Percentiles rank a stretch among this genome's conserved stretches.
Evolutionary conservation across 2,888 invertebrate genomes (phyloP).

Genomic region (Troglohyphantes excavatus): DNA sequence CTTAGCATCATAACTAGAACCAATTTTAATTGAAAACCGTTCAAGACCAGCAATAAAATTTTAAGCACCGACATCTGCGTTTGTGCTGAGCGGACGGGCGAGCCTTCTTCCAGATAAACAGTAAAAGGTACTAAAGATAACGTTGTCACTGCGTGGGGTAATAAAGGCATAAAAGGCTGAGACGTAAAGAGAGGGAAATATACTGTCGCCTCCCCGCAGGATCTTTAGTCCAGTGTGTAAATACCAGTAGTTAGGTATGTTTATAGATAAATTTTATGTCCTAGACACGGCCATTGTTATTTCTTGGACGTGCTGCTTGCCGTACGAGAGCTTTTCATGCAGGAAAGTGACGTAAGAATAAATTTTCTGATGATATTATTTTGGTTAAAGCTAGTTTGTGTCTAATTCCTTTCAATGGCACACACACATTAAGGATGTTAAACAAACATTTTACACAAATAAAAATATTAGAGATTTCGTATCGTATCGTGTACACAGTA

Average conservation of each 20-base stretch:
- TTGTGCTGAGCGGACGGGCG: constrained; percentile 17
- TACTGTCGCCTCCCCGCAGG: constrained; percentile 5
- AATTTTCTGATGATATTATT: too few species aligned
- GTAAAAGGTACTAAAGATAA: constrained; percentile 72
- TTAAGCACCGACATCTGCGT: constrained; percentile 61
- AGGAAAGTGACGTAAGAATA: neutral
- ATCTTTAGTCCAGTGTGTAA: constrained; percentile 43
- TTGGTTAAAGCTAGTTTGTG: too few species aligned
- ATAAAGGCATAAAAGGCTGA: constrained; percentile 76
- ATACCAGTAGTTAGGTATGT: constrained; percentile 54
- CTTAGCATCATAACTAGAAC: constrained; percentile 12
- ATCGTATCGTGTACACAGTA: too few species aligned
- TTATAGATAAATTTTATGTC: constrained; percentile 62
- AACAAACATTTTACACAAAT: too few species aligned
- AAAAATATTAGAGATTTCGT: too few species aligned
- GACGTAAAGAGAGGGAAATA: constrained; percentile 30
- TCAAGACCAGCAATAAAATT: constrained; percentile 52
- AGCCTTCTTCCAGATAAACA: constrained; percentile 28
- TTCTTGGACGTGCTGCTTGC: neutral
- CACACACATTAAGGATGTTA: too few species aligned
- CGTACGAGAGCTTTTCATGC: constrained; percentile 8
- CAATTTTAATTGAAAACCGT: constrained; percentile 32
- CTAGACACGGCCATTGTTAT: constrained; percentile 24
- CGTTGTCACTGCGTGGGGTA: constrained; percentile 54
- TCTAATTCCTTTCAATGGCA: too few species aligned